A percentile compares a stretch with the other conserved stretches of the same genome.
These are phyloP conservation scores for Diplodus puntazzo DNA, from an alignment of 2,797 vertebrate genomes.

Conservation along the genomic window DNA sequence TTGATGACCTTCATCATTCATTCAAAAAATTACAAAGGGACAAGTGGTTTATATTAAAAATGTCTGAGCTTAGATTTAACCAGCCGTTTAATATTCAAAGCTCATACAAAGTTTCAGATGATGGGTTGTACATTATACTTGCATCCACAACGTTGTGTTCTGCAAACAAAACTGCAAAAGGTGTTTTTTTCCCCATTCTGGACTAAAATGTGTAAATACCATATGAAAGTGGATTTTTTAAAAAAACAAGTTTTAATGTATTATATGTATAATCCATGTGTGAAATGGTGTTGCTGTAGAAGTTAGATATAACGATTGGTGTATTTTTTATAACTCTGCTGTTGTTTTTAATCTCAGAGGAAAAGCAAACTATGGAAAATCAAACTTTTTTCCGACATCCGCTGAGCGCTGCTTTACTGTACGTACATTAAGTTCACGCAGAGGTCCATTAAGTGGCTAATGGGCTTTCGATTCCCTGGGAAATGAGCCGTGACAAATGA, in stretches of 20 bases:
- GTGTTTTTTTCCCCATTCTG: conserved; percentile 1
- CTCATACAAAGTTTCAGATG: too few species aligned
- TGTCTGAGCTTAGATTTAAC: too few species aligned
- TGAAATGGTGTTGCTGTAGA: not conserved
- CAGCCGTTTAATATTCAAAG: too few species aligned
- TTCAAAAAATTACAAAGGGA: too few species aligned
- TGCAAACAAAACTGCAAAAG: not conserved
- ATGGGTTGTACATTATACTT: too few species aligned
- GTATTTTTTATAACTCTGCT: not conserved
- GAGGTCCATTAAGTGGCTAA: conserved; percentile 73
- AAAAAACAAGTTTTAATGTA: conserved; percentile 14
- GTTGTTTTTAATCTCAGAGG: conserved; percentile 3
- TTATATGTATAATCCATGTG: not conserved
- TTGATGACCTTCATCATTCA: too few species aligned
- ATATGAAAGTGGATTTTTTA: conserved; percentile 2
- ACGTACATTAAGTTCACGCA: conserved; percentile 36
- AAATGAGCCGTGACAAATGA: conserved; percentile 63
- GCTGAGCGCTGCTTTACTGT: conserved; percentile 37
- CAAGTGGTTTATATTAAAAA: too few species aligned
- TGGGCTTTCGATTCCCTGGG: conserved; percentile 57
- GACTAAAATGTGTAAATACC: conserved; percentile 3
- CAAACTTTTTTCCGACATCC: conserved; percentile 36
- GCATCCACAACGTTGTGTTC: conserved; percentile 4
- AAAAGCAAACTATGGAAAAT: not conserved
- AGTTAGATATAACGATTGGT: not conserved